Conservation (phyloP, 2,888 invertebrate species). For the Conops quadrifasciatus region DNA sequence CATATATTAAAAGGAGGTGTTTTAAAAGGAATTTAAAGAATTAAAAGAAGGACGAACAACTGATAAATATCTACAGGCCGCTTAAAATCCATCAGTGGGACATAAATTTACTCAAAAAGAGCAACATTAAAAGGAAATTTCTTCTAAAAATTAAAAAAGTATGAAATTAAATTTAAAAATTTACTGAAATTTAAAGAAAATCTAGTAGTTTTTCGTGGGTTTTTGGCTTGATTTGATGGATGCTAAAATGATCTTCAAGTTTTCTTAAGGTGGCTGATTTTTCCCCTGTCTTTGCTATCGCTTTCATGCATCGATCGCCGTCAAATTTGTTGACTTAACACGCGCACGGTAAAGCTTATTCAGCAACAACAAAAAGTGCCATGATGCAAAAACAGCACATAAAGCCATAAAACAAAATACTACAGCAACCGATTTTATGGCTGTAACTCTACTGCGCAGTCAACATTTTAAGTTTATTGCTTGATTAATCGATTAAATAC, state of each 20-base stretch:
- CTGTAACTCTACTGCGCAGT: not conserved
- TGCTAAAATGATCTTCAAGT: not conserved
- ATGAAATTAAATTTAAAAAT: no score
- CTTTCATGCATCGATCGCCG: not conserved
- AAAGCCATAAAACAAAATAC: not conserved
- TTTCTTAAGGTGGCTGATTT: not conserved
- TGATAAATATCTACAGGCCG: no score
- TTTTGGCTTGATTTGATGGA: not conserved
- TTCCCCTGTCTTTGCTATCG: not conserved
- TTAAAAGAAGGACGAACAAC: no score
- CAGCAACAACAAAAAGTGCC: not conserved
- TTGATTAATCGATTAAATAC: conserved; percentile 31
- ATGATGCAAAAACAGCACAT: not conserved
- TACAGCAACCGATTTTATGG: not conserved
- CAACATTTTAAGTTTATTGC: conserved; percentile 2
- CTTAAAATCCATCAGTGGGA: no score
- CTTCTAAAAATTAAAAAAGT: no score
- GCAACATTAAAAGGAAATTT: no score
- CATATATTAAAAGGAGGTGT: no score
- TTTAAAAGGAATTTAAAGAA: no score
- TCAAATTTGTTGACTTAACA: conserved; percentile 1
- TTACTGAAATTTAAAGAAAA: no score
- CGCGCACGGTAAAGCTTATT: not conserved
- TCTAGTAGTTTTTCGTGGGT: no score
- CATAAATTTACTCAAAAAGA: no score